phyloP scores from a whole-genome alignment of 2,797 vertebrate species.

The Mastacembelus armatus region DNA sequence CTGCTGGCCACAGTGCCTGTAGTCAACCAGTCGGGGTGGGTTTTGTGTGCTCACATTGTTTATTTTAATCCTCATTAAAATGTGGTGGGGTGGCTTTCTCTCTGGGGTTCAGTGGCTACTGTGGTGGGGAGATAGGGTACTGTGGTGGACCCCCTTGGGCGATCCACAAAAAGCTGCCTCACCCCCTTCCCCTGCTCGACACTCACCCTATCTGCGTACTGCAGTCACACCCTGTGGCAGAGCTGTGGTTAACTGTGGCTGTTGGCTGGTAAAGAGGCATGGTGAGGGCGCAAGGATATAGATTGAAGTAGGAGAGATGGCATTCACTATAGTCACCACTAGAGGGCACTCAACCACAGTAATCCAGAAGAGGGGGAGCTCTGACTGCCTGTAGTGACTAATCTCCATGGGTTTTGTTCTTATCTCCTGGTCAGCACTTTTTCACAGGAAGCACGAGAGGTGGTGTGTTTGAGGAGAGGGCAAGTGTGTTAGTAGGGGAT shows the following conservation, averaged over 20 bases:
- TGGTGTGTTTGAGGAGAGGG: constrained; percentile 5
- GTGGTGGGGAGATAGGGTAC: constrained; percentile 77
- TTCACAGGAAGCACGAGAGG: constrained; percentile 61
- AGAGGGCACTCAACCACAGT: constrained; percentile 75
- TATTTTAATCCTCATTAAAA: constrained; percentile 81
- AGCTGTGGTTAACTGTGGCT: constrained; percentile 76
- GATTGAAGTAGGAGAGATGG: constrained; percentile 9
- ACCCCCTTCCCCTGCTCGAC: constrained; percentile 56
- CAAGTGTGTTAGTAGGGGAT: constrained; percentile 7
- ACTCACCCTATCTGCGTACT: constrained; percentile 71
- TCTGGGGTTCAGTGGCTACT: constrained; percentile 76
- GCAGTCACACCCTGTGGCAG: constrained; percentile 76
- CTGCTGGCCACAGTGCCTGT: constrained; percentile 61
- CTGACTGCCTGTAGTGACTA: constrained; percentile 1
- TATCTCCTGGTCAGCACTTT: constrained; percentile 73
- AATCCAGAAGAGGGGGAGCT: constrained; percentile 11
- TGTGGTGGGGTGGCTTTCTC: constrained; percentile 78
- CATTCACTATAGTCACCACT: constrained; percentile 52
- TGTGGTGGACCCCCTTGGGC: constrained; percentile 78
- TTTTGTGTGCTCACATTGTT: constrained; percentile 78
- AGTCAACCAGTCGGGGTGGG: constrained; percentile 76
- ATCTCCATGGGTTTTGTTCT: constrained; percentile 45
- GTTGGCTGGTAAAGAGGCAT: constrained; percentile 71
- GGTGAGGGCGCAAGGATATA: constrained; percentile 51
- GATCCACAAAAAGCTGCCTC: constrained; percentile 69